Evolutionary conservation across 2,113 vertebrate genomes (phyloP).

Genomic region (Syrmaticus mikado): DNA sequence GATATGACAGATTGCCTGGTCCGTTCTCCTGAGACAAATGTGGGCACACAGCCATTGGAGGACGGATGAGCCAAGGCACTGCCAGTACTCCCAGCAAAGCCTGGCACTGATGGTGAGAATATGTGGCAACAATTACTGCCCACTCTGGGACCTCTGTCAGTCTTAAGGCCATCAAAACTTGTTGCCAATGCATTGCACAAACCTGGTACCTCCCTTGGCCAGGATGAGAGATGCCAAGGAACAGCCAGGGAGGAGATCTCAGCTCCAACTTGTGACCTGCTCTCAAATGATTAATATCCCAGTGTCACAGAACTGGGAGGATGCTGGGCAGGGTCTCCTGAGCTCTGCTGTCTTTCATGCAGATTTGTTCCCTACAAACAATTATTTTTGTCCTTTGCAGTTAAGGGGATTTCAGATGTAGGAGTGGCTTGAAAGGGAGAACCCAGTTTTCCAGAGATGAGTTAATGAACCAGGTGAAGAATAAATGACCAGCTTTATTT

Average conservation of each 20-base stretch:
- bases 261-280: neutral
- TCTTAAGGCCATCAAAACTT: neutral
- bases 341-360: accelerated
- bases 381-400: neutral
- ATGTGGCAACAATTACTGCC: neutral
- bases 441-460: neutral
- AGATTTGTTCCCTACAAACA: neutral
- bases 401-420: neutral
- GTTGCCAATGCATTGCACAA: neutral
- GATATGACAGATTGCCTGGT: neutral
- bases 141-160: neutral
- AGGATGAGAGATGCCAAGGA: neutral
- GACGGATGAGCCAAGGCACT: neutral
- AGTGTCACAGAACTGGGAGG: neutral
- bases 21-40: neutral
- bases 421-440: neutral
- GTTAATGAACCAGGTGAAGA: neutral
- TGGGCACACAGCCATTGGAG: accelerated
- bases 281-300: neutral
- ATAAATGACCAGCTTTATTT: neutral
- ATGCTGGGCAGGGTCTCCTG: neutral
- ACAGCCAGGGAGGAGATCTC: neutral
- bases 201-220: neutral
- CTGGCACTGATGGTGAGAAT: neutral
- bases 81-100: neutral